Percentiles rank a stretch among this genome's conserved stretches.
Evolutionary conservation across 53 echinoderm and acorn worm species (phyloP).

Genomic region (Temnopleurus reevesii): DNA sequence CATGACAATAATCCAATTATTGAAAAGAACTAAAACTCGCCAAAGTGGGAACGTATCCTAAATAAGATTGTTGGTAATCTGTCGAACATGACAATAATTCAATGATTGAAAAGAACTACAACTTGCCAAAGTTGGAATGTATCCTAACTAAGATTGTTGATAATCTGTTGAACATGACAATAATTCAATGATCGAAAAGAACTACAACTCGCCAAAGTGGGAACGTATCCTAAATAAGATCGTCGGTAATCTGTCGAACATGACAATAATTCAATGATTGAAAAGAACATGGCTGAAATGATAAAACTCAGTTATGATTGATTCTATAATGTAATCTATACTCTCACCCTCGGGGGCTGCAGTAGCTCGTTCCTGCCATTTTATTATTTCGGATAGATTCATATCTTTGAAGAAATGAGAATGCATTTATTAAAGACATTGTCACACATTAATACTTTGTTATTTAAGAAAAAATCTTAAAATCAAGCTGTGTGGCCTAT

Average conservation of each 20-base stretch:
- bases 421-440: too few relatives aligned
- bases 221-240: neutral
- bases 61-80: too few relatives aligned
- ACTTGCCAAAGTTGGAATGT: neutral
- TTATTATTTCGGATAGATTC: neutral
- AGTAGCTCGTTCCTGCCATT: neutral
- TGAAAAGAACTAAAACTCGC: too few relatives aligned
- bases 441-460: too few relatives aligned
- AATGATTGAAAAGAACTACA: neutral
- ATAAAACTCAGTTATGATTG: neutral
- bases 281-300: neutral
- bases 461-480: too few relatives aligned
- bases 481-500: too few relatives aligned
- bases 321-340: slow-evolving; percentile 25
- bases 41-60: too few relatives aligned
- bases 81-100: too few relatives aligned
- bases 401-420: neutral
- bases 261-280: neutral
- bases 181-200: neutral
- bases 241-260: neutral
- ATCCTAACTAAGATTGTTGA: neutral
- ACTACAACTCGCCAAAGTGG: neutral
- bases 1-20: too few relatives aligned
- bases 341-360: neutral
- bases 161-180: too few relatives aligned